Conservation (phyloP, 2,797 vertebrate species). For the Heterohyrax brucei region DNA sequence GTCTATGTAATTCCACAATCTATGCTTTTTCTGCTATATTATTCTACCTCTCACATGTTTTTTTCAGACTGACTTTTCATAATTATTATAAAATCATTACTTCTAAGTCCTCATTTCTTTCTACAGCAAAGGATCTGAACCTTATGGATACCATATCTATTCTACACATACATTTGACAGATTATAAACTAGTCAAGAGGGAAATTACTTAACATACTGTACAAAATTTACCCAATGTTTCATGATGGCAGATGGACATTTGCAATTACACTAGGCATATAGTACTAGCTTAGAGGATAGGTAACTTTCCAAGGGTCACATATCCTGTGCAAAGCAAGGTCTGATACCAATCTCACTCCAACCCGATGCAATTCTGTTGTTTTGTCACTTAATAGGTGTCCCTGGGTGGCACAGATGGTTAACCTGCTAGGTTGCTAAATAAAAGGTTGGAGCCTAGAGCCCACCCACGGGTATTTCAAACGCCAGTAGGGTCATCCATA, state of each 20-base stretch:
- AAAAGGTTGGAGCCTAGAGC: too few relatives aligned
- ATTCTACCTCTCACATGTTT: slow-evolving; percentile 29
- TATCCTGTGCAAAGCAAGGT: slow-evolving; percentile 41
- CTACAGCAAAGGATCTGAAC: slow-evolving; percentile 21
- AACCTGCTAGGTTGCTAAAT: too few relatives aligned
- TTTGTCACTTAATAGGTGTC: background rate
- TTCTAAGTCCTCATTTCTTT: slow-evolving; percentile 54
- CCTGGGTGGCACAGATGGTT: too few relatives aligned
- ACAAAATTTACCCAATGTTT: slow-evolving; percentile 62
- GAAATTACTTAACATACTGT: slow-evolving; percentile 44
- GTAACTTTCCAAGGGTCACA: slow-evolving; percentile 56
- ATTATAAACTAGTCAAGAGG: slow-evolving; percentile 33
- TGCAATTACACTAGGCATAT: slow-evolving; percentile 43
- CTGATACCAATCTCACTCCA: background rate
- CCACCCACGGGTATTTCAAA: background rate
- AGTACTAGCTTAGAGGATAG: slow-evolving; percentile 37
- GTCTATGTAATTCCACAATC: slow-evolving; percentile 25
- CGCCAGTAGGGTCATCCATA: background rate
- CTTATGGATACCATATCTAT: slow-evolving; percentile 8
- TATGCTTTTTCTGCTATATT: slow-evolving; percentile 40
- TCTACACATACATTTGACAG: slow-evolving; percentile 60
- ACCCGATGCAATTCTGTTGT: slow-evolving; percentile 9
- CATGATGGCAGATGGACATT: slow-evolving; percentile 15
- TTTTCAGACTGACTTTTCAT: slow-evolving; percentile 65
- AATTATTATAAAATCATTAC: slow-evolving; percentile 69